Conservation (phyloP, 2,113 vertebrate genomes). For the Dipodomys merriami region DNA sequence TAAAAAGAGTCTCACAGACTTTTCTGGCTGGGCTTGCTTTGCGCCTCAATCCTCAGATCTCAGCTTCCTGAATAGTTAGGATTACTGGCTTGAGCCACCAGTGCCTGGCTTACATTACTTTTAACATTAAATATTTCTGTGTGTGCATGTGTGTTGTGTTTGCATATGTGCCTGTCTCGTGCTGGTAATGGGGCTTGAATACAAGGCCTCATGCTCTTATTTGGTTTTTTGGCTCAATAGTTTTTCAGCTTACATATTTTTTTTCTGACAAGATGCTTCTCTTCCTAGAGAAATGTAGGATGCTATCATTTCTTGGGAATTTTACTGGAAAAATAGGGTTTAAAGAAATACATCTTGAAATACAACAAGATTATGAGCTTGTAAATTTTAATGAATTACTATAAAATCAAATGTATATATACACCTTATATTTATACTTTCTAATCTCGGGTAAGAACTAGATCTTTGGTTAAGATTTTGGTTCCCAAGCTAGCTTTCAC, state of each 20-base stretch:
- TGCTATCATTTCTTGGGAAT: neutral
- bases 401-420: neutral
- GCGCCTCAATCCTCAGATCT: no score
- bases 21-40: no score
- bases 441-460: neutral
- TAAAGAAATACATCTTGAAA: neutral
- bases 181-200: no score
- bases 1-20: no score
- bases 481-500: neutral
- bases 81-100: no score
- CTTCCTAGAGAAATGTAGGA: neutral
- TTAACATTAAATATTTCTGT: no score
- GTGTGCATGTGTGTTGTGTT: no score
- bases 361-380: neutral
- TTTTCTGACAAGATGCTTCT: constrained; percentile 19
- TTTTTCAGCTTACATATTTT: neutral
- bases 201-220: no score
- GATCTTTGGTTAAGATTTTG: neutral
- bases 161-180: no score
- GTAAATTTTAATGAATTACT: constrained; percentile 10
- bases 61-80: no score
- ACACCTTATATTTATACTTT: neutral
- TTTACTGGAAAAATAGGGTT: neutral
- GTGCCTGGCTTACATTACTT: no score
- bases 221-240: no score